phyloP scores from a whole-genome alignment of 2,888 invertebrate genomes.

The Cosmia pyralina region DNA sequence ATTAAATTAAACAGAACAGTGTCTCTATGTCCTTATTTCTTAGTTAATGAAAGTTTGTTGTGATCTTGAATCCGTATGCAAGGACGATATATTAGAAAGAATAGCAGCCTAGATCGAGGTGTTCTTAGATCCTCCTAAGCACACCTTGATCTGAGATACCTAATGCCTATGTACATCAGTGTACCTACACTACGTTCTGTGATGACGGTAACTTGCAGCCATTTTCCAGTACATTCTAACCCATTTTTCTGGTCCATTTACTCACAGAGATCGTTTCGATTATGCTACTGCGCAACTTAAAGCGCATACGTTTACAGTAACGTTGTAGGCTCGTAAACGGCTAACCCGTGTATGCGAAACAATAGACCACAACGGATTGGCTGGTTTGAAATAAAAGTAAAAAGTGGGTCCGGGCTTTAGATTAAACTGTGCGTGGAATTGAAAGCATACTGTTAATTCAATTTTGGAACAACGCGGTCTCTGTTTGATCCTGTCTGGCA shows the following conservation, averaged over 20 bases:
- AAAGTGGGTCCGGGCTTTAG: slow-evolving; percentile 50
- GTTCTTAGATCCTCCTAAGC: too few relatives aligned
- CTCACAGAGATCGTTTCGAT: background rate
- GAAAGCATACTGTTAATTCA: slow-evolving; percentile 79
- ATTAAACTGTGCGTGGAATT: slow-evolving; percentile 72
- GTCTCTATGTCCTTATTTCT: too few relatives aligned
- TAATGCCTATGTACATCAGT: background rate
- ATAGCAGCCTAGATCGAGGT: too few relatives aligned
- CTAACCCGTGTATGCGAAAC: slow-evolving; percentile 37
- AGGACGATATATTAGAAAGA: background rate
- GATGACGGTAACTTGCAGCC: too few relatives aligned
- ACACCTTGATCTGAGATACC: too few relatives aligned
- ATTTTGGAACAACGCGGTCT: slow-evolving; percentile 74
- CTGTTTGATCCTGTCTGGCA: slow-evolving; percentile 58
- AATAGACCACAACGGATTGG: slow-evolving; percentile 52
- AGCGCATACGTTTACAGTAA: slow-evolving; percentile 1
- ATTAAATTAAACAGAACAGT: background rate
- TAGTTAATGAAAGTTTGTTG: background rate
- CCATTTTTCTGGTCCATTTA: background rate
- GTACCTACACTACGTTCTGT: background rate
- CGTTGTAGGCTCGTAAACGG: slow-evolving; percentile 25
- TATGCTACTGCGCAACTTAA: background rate
- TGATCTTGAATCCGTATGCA: background rate
- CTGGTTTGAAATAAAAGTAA: slow-evolving; percentile 57
- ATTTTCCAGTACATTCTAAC: background rate